Conservation (phyloP, 2,113 vertebrate species). For the Neolamprologus falcicula region DNA sequence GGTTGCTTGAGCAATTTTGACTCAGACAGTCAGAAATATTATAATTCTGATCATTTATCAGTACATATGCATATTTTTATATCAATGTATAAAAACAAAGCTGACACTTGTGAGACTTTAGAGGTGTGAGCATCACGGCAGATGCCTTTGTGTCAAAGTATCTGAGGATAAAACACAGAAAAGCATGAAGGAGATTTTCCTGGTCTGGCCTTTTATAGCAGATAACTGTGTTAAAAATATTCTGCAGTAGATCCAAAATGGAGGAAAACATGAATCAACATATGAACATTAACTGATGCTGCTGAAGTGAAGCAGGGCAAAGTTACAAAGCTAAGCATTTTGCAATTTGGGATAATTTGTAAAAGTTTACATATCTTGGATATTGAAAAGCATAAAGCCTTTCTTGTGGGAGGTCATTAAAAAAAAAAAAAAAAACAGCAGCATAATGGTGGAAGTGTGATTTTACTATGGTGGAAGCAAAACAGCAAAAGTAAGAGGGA, state of each 20-base stretch:
- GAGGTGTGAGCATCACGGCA: not conserved
- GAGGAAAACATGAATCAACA: not conserved
- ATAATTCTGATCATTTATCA: not conserved
- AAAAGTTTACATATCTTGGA: not conserved
- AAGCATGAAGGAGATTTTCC: not conserved
- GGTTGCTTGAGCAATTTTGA: not conserved
- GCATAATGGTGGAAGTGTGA: not conserved
- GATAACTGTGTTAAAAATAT: not conserved
- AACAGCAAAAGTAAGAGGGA: not conserved
- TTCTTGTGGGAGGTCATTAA: not conserved
- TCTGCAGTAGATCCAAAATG: not conserved
- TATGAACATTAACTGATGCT: not conserved
- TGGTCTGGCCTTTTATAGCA: not conserved
- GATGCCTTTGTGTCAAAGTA: not conserved
- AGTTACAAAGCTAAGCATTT: not conserved
- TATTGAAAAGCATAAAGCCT: not conserved
- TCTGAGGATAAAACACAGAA: not conserved
- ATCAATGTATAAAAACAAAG: not conserved
- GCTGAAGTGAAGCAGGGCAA: not conserved
- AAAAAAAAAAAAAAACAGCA: not conserved
- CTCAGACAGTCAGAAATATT: not conserved
- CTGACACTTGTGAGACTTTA: not conserved
- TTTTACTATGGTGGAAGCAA: not conserved
- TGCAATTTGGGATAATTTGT: not conserved
- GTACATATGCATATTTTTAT: not conserved